Evolutionary conservation across 2,888 invertebrate genomes (phyloP), one percentile per base, ranked within the genome.

Genomic region (Watsonalla cultraria): DNA sequence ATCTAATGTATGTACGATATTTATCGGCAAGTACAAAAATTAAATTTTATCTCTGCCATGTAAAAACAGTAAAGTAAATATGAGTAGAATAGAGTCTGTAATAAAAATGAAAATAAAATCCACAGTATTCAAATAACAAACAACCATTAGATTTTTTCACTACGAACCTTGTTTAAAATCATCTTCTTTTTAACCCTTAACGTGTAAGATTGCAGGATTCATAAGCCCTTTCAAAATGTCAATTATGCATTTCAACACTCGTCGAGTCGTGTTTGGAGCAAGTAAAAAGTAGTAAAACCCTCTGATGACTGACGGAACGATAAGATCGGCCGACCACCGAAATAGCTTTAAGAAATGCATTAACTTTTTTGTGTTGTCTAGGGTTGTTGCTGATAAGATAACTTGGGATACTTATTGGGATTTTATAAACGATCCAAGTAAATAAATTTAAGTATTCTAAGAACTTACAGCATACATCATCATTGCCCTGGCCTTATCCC

Each of bases 281-380:
- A 59, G 64, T 68, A 75, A 74, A 72, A 70, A 69, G 65, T 74
- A 79, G 24, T 11, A 82, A 85, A 81, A 74, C 64, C 66, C 61
- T 54, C 62, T 66, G 85, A 63, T 75, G 89, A 89, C 74, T 80
- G 89, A 88, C 85, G 73, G 52, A 54, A 61, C 73, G 89, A 87
- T 87, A 87, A 84, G 78, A 61, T 51, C 67, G 78, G 61, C 51
- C 67, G 78, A 77, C 82, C 84, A 82, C 84, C 82, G 73, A 82
- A 86, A 86, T 82, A 82, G 68, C 67, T 67, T 62, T 58, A 65
- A 78, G 77, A 77, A 84, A 83, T 77, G 72, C 86, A 84, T 88
- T 84, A 86, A 79, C 78, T 75, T 79, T 79, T 79, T 79, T 78
- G 67, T 68, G 71, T 61, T 42, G 56, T 55, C 42, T 48, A 48